These are phyloP conservation scores for Acanthurus leucopareius DNA, from an alignment of 2,797 vertebrate species.

Conservation along the genomic window DNA sequence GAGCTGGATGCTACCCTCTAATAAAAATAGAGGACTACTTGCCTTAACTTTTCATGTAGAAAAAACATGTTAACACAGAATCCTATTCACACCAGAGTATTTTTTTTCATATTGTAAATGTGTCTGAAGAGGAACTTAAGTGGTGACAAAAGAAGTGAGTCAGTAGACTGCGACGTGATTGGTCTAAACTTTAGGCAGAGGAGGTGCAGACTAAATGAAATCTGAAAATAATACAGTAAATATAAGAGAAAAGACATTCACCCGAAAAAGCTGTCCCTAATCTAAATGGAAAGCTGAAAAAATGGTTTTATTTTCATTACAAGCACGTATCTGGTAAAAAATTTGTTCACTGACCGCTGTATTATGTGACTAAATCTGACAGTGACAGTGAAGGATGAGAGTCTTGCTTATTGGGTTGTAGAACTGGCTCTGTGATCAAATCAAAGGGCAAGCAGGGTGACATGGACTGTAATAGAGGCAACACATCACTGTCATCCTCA, in stretches of 20 bases:
- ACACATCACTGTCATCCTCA: slow-evolving; percentile 70
- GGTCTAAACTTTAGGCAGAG: slow-evolving; percentile 6
- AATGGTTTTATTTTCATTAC: neutral
- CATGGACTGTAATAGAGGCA: slow-evolving; percentile 54
- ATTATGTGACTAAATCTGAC: neutral
- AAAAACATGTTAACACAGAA: too few relatives aligned
- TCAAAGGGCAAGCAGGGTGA: slow-evolving; percentile 61
- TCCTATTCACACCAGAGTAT: too few relatives aligned
- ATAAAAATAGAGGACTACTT: too few relatives aligned
- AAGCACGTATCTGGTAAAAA: neutral
- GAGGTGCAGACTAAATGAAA: neutral
- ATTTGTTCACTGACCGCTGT: slow-evolving; percentile 2
- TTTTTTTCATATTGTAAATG: too few relatives aligned
- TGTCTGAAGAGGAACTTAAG: neutral
- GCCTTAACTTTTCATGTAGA: too few relatives aligned
- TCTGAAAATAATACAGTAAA: neutral
- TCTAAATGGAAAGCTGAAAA: neutral
- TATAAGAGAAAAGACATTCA: neutral
- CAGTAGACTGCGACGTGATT: neutral
- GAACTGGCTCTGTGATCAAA: slow-evolving; percentile 58
- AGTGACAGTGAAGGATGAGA: slow-evolving; percentile 64
- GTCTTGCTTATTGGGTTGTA: slow-evolving; percentile 47
- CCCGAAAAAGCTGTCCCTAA: neutral
- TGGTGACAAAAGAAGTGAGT: neutral
- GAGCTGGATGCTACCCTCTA: too few relatives aligned